These are phyloP conservation scores for Zelostemma sp. DNA, from an alignment of 1,140 invertebrate genomes.

Conservation along the genomic window DNA sequence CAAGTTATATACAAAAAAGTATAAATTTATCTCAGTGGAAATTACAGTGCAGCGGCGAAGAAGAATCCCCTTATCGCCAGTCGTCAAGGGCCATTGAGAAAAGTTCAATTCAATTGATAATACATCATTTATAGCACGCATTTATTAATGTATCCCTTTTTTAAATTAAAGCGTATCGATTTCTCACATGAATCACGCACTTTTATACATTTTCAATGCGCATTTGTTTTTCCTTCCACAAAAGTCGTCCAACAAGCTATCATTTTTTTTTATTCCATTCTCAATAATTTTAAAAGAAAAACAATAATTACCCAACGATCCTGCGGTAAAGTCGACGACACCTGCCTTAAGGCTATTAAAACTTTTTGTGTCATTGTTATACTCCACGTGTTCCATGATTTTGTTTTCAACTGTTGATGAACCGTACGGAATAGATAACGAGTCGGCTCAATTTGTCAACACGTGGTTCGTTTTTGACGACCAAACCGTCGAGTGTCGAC, in stretches of 20 bases:
- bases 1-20: no score
- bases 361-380: conserved; percentile 14
- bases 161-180: not conserved
- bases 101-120: conserved; percentile 17
- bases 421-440: not conserved
- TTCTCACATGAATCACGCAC: no score
- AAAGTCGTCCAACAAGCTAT: no score
- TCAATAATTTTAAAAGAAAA: not conserved
- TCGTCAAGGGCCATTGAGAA: no score
- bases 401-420: not conserved
- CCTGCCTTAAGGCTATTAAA: conserved; percentile 71
- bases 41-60: no score
- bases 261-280: no score
- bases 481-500: no score
- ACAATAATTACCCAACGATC: conserved; percentile 75
- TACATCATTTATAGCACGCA: not conserved
- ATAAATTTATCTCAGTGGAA: no score
- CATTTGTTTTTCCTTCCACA: no score
- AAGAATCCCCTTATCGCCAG: no score
- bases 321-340: conserved; percentile 78
- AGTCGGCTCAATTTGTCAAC: not conserved
- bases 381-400: conserved; percentile 19
- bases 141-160: no score
- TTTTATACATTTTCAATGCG: no score
- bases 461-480: not conserved